Base-by-base conservation (phyloP, 2,797 vertebrate species). In the Molossus alvarezi region DNA sequence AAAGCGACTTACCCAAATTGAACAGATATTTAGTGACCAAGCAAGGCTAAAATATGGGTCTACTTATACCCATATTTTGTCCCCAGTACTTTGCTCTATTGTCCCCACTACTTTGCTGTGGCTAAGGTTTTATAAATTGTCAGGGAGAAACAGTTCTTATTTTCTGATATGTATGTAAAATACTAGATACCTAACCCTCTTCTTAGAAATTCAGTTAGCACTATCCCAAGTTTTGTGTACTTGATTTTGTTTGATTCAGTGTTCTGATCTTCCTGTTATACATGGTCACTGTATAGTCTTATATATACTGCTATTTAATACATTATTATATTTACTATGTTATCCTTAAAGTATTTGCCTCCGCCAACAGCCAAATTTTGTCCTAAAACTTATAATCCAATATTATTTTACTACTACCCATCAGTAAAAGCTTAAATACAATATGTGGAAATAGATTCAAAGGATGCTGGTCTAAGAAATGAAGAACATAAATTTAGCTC, bases 191-290 rank as follows among this genome's bases (percentile, higher is more conserved):
- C 11, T 51, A 90, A 60, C 69, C 7, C 3, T 81, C 41, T 29
- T 76, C 69, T 73, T 48, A 57, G 17, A 90, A 73, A 88, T 29
- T 77, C 29, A 71, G 20, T 77, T 86, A 65, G 18, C 8, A 57
- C 12, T n/a, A 88, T 15, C 60, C 60, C 9, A 62, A 83, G 1
- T 3, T 75, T 92, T 2, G 53, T 64, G 5, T 33, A 80, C 8
- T 60, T 92, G 33, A 64, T 88, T 94, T 86, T 71, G 25, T 65
- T 75, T 58, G 94, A 57, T 45, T 79, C 9, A 58, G 29, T 25
- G 7, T 53, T 7, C 17, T 29, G 29, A 3, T 57, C 29, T 88
- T 84, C 27, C 21, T 91, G 12, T 67, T 72, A 75, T 6, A 75
- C 11, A 12, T n/a, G 67, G 1, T 60, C 64, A 85, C 60, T 76